Evolutionary conservation across 2,113 vertebrate species (phyloP), one percentile per base, ranked within the genome.

Genomic region (Cavia aperea): DNA sequence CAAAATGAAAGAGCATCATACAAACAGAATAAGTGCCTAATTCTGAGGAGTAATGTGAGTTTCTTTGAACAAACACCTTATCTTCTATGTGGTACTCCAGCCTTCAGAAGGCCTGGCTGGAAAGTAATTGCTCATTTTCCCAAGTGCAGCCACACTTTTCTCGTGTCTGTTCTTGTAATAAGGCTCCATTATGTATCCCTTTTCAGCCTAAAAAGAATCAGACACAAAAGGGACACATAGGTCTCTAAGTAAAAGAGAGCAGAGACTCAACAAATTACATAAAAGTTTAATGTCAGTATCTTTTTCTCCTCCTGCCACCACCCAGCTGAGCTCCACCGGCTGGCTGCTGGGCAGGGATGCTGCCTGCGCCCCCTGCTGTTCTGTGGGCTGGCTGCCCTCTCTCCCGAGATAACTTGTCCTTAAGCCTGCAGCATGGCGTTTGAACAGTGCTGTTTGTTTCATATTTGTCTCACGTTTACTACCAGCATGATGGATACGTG

Each of bases 141-240:
- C 13, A 63, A 63, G 70, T 2, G 70, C 10, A 75, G 33, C 18
- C 84, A 14, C 21, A 31, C 9, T 77, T 88, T 88, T 65, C 39
- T 66, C 16, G 9, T 88, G 24, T 24, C 46, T 31, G 33, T 66
- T 13, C 24, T 12, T 31, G 39, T 18, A 83, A 62, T 12, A 89
- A 75, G 7, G 12, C 29, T 63, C 63, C 46, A 81, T 58, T 81
- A 77, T 81, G 23, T 31, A 56, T 11, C 16, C 5, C 14, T 86
- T 88, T 82, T 12, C 11, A 95, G 36, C 29, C n/a, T 60, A 58
- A 90, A 54, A 90, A 92, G 66, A 90, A 73, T 78, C 36, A 24
- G 88, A 39, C 39, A 92, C 36, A 63, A 68, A 95, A 46, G 26
- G 10, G 7, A 72, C 60, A 73, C 29, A 46, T 56, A 92, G 21